Evolutionary conservation across 2,888 invertebrate genomes (phyloP).

Genomic region (Dryadula phaetusa): DNA sequence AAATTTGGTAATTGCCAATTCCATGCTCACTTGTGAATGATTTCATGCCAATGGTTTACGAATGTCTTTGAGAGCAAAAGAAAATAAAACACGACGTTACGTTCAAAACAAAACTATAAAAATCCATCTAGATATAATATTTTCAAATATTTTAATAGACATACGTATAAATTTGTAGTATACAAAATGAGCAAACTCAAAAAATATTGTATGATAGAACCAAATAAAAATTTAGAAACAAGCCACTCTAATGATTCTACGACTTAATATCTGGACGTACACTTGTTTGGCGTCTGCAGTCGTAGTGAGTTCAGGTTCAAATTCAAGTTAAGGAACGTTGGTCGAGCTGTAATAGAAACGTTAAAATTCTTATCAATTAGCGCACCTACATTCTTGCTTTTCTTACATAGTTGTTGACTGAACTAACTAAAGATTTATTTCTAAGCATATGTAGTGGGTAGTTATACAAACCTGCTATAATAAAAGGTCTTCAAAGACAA

Average conservation of each 20-base stretch:
- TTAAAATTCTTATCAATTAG: conserved; percentile 62
- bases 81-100: conserved; percentile 48
- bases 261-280: conserved; percentile 86
- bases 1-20: conserved; percentile 42
- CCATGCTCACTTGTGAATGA: conserved; percentile 55
- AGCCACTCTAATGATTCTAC: conserved; percentile 79
- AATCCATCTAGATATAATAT: background rate
- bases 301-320: conserved; percentile 96
- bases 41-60: conserved; percentile 52
- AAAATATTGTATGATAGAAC: conserved; percentile 47
- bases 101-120: conserved; percentile 17
- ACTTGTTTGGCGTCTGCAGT: conserved; percentile 94
- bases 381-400: conserved; percentile 39
- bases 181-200: conserved; percentile 47
- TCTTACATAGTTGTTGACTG: conserved; percentile 2
- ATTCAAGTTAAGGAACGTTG: conserved; percentile 99
- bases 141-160: background rate
- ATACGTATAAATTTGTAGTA: conserved; percentile 23
- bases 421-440: background rate
- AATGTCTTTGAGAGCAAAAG: conserved; percentile 58
- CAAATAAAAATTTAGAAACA: conserved; percentile 57
- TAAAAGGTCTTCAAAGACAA: background rate
- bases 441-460: background rate
- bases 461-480: conserved; percentile 8
- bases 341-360: conserved; percentile 94